Evolutionary conservation across 1,140 invertebrate species (phyloP), one percentile per base, ranked within the genome.

Genomic region (Dolichoris vasculosae): DNA sequence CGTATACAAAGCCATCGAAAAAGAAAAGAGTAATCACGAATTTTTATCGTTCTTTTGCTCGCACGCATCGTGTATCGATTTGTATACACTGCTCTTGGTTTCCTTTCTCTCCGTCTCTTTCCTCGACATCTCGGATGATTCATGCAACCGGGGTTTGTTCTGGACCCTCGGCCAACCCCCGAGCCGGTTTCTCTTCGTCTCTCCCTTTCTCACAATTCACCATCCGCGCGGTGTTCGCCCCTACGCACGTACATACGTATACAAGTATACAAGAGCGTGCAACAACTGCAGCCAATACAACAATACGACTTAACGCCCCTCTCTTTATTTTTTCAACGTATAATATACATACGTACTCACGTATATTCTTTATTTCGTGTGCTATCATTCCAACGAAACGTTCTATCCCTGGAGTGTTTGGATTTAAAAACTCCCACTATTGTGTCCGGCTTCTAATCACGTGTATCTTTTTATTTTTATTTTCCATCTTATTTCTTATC

Each of bases 81-180:
- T 89, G 93, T 91, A 90, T 6, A n/a, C 26, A 55, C 17, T 8
- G 89, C 8, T 91, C 87, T 82, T 71, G 48, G 76, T 82, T 87
- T 38, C 55, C 32, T 38, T 51, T 20, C 30, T 55, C n/a, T 38
- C 63, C 32, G 2, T 92, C 30, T 32, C 26, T 76, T 26, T 76
- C 2, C 84, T 89, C 87, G 78, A 40, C 48, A 59, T 75, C 63
- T 81, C 48, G 87, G 90, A 92, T 93, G 92, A 93, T 92, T 93
- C 92, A 93, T 92, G 89, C 88, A 88, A 89, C 88, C 88, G 88
- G 90, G 90, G 91, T 88, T 89, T 89, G 88, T 85, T 85, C 87
- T 87, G 86, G 55, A 79, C 83, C 76, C 83, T 38, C 59, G 30
- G 38, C 23, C 38, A 32, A 77, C 51, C 59, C 51, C 38, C 38